Percentiles rank a stretch among this genome's conserved stretches.
Evolutionary conservation across 2,888 invertebrate species (phyloP).

Genomic region (Petrolisthes cinctipes): DNA sequence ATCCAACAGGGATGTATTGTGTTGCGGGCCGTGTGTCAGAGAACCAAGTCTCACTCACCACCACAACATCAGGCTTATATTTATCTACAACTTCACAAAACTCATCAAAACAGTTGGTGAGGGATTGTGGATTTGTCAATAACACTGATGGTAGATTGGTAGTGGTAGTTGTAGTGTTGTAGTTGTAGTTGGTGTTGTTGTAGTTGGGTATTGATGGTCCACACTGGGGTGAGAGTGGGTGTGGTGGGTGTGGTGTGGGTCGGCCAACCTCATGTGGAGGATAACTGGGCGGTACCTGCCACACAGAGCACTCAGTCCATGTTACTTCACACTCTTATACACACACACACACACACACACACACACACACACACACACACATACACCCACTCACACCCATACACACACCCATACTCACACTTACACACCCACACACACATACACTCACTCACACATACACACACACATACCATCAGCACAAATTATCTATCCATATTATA

Average conservation of each 20-base stretch:
- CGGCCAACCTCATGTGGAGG: no score
- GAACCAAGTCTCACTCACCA: slow-evolving; percentile 64
- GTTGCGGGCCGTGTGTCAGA: slow-evolving; percentile 53
- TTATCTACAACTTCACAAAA: slow-evolving; percentile 34
- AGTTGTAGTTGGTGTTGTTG: neutral
- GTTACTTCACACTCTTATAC: neutral
- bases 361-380: neutral
- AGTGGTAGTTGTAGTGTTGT: slow-evolving; percentile 2
- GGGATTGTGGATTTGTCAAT: slow-evolving; percentile 62
- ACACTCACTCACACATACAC: no score
- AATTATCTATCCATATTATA: no score
- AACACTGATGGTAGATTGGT: slow-evolving; percentile 43
- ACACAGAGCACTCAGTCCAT: slow-evolving; percentile 16
- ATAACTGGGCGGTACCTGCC: slow-evolving; percentile 15
- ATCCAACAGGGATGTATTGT: slow-evolving; percentile 43
- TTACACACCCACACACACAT: no score
- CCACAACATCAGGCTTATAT: slow-evolving; percentile 50
- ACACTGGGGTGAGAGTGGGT: slow-evolving; percentile 3
- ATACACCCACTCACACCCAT: neutral
- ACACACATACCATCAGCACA: no score
- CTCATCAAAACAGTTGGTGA: slow-evolving; percentile 63
- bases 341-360: neutral
- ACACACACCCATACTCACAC: no score
- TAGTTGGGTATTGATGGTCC: neutral
- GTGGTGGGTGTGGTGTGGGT: neutral